Percentiles rank a stretch among this genome's conserved stretches.
Evolutionary conservation across 2,888 invertebrate species (phyloP).

Genomic region (Volucella zonaria): DNA sequence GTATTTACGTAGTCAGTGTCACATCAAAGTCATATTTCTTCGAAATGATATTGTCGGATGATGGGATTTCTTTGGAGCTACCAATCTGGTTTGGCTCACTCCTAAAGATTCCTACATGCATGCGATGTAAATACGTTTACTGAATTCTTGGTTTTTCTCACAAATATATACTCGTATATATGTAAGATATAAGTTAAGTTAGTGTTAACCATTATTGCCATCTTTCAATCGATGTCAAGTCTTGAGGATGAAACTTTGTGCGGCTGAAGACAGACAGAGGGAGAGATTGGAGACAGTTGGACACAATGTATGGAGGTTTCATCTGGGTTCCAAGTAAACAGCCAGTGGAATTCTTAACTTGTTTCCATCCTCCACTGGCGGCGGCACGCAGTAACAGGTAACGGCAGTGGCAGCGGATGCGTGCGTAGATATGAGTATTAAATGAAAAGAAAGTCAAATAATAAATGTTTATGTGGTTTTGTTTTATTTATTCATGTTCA

Average conservation of each 20-base stretch:
- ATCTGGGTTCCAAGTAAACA: conserved; percentile 25
- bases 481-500: conserved; percentile 22
- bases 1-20: conserved; percentile 34
- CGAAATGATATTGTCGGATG: conserved; percentile 16
- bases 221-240: conserved; percentile 48
- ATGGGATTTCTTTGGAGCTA: conserved; percentile 4
- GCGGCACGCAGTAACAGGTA: no score
- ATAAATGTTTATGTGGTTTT: conserved; percentile 31
- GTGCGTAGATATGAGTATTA: conserved; percentile 26
- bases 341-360: conserved; percentile 36
- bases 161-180: not conserved
- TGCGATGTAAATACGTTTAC: not conserved
- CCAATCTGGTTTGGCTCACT: conserved; percentile 46
- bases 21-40: conserved; percentile 52
- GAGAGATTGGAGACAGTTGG: not conserved
- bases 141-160: conserved; percentile 1
- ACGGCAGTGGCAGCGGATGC: not conserved
- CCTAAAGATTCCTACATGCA: not conserved
- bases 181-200: not conserved
- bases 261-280: not conserved
- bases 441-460: conserved; percentile 66
- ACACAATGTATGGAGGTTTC: not conserved
- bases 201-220: conserved; percentile 47
- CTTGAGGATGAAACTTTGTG: conserved; percentile 35
- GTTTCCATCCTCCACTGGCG: not conserved